Evolutionary conservation across 2,888 invertebrate species (phyloP), one percentile per base, ranked within the genome.

Genomic region (Anoncus sp.): DNA sequence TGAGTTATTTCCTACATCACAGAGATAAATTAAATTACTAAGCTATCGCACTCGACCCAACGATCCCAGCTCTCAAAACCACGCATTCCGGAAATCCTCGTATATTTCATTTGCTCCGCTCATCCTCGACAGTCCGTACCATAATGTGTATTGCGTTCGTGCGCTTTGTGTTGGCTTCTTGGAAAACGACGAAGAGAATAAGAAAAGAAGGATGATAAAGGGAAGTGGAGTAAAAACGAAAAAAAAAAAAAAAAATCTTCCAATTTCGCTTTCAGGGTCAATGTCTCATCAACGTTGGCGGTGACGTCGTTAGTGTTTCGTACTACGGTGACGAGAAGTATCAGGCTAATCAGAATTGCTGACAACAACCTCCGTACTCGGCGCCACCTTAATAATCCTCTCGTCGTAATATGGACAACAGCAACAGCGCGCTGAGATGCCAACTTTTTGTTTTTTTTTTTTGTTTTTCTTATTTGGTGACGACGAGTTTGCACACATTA

Each of bases 241-340:
- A 70, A 31, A 31, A 31, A 31, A 31, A 31, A 31, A 31, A 31
- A 3, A 7, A 31, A 31, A 38, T 40, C 10, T 51, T 43, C 24
- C 24, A 31, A 45, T 79, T 70, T 65, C 43, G 40, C 83, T 94
- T 94, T 45, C 94, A 98, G 98, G 98, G 97, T 73, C 98, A 99
- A 92, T 98, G 98, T 92, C 93, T 99, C 79, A 95, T 99, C 81
- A 98, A 98, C 84, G 97, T 99, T 14, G 98, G 98, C 55, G 99
- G 99, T 1, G 99, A 99, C 92, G 98, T 97, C 2, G 98, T 98
- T 3, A 94, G 94, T 84, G 95, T 96, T 14, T 95, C 96, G 12
- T 96, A 97, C 90, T 95, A 92, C 84, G 90, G 92, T 71, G 93
- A 93, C 79, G 93, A 93, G 24, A 88, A 87, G 67, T 87, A 87